Conservation (phyloP, 2,113 vertebrate genomes). For the Axis porcinus region DNA sequence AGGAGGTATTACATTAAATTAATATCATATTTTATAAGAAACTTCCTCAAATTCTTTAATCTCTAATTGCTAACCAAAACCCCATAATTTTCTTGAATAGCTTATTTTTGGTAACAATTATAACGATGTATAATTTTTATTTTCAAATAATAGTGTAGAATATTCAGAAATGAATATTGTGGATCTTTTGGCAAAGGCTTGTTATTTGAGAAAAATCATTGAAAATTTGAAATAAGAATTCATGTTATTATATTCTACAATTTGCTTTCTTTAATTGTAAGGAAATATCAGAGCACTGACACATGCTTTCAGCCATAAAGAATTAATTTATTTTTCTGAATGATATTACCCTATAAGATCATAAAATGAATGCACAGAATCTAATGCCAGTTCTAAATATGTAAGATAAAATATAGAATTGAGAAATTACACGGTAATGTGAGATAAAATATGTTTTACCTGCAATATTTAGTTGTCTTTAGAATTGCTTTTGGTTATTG, state of each 20-base stretch:
- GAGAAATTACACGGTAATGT: neutral
- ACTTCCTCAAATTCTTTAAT: neutral
- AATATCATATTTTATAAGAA: neutral
- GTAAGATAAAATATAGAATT: neutral
- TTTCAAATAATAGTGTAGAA: neutral
- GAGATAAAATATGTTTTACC: neutral
- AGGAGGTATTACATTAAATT: neutral
- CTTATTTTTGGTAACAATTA: neutral
- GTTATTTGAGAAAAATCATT: neutral
- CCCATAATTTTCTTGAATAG: neutral
- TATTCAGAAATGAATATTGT: neutral
- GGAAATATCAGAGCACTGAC: neutral
- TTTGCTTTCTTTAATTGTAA: slow-evolving; percentile 1
- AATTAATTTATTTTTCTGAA: slow-evolving; percentile 17
- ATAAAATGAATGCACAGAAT: neutral
- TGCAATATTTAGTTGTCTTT: neutral
- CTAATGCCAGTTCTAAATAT: neutral
- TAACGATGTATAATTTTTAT: neutral
- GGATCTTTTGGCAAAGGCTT: neutral
- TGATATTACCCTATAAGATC: neutral
- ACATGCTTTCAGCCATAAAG: neutral
- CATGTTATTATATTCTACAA: neutral
- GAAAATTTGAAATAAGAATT: slow-evolving; percentile 3
- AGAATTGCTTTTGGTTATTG: neutral
- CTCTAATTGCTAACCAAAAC: neutral